Conservation (phyloP, 2,888 invertebrate genomes). For the Teleiodes luculella region DNA sequence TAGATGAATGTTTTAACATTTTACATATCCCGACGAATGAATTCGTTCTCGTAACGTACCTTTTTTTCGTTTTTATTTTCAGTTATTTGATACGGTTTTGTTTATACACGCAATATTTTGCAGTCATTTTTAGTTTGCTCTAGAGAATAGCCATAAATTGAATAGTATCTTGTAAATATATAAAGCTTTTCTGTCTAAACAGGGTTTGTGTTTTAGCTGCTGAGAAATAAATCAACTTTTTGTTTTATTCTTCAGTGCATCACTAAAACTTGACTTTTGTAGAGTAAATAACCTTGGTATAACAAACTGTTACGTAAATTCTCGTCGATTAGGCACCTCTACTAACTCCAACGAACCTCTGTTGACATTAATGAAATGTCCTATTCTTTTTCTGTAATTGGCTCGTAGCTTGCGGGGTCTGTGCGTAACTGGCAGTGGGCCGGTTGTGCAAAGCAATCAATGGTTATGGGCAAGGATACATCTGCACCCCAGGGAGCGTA, state of each 20-base stretch:
- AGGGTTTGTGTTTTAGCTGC: too few relatives aligned
- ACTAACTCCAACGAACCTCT: conserved; percentile 15
- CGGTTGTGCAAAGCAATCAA: conserved; percentile 63
- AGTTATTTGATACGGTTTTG: conserved; percentile 65
- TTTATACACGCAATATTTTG: conserved; percentile 36
- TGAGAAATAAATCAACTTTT: too few relatives aligned
- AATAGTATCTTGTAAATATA: conserved; percentile 28
- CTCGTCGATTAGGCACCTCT: neutral
- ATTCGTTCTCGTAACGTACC: conserved; percentile 58
- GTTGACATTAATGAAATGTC: conserved; percentile 55
- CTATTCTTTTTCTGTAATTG: conserved; percentile 65
- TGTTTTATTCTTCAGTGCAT: too few relatives aligned
- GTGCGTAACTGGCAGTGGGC: conserved; percentile 39
- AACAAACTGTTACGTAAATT: neutral
- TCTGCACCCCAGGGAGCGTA: conserved; percentile 20
- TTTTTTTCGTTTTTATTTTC: conserved; percentile 61
- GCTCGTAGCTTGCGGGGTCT: conserved; percentile 53
- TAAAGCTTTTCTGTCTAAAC: too few relatives aligned
- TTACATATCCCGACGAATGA: conserved; percentile 72
- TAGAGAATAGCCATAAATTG: conserved; percentile 39
- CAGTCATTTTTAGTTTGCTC: conserved; percentile 41
- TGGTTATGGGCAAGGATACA: conserved; percentile 50
- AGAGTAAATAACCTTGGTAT: too few relatives aligned
- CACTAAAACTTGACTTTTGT: too few relatives aligned
- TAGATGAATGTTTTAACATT: conserved; percentile 76